A percentile compares a stretch with the other conserved stretches of the same genome.
These are phyloP conservation scores for Gila orcuttii DNA, from an alignment of 2,113 vertebrate species.

Conservation along the genomic window DNA sequence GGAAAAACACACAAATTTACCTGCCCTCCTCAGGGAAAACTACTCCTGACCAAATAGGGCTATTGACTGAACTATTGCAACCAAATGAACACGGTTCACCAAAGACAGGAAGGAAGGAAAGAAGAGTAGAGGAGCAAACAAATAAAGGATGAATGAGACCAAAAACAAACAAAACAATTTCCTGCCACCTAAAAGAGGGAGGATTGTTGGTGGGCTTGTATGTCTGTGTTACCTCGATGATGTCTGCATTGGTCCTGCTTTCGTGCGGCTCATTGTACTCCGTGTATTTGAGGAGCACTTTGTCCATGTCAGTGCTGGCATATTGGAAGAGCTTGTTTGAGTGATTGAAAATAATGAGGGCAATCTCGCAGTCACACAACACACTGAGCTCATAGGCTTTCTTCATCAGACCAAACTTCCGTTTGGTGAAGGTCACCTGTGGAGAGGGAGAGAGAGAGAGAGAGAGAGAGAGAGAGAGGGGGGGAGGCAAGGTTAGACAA, in stretches of 20 bases:
- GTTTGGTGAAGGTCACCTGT: constrained; percentile 85
- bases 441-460: constrained; percentile 76
- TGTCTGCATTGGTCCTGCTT: constrained; percentile 87
- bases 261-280: constrained; percentile 90
- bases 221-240: constrained; percentile 80
- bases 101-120: constrained; percentile 3
- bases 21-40: constrained; percentile 4
- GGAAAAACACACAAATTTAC: constrained; percentile 9
- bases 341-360: constrained; percentile 90
- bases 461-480: constrained; percentile 63
- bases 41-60: background rate
- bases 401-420: constrained; percentile 88
- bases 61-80: constrained; percentile 31
- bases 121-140: background rate
- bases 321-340: constrained; percentile 91
- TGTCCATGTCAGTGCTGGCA: constrained; percentile 92
- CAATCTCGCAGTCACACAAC: constrained; percentile 86
- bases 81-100: constrained; percentile 27
- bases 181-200: constrained; percentile 1
- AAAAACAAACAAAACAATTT: constrained; percentile 8
- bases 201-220: background rate
- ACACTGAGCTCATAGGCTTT: constrained; percentile 87
- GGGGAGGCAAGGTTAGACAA: constrained; percentile 36
- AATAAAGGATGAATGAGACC: constrained; percentile 11
- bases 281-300: constrained; percentile 89